Base-by-base conservation (phyloP, 2,888 invertebrate genomes). In the Biston betularia region DNA sequence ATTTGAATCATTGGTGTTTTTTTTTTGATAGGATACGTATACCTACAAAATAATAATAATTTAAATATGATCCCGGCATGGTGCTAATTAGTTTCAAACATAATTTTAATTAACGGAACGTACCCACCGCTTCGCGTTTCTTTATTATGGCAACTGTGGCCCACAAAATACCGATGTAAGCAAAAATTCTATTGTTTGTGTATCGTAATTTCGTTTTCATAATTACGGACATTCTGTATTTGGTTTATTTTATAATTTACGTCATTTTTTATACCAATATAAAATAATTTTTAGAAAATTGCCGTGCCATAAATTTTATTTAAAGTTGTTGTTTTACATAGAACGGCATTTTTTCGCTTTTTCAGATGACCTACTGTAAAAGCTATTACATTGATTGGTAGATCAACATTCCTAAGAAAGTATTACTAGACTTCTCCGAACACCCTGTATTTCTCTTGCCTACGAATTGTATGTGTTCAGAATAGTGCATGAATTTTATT, bases 61-160 rank as follows among this genome's bases (percentile, higher is more conserved):
- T 48, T 49, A 67, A 50, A 55, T 46, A 45, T 49, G 38, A 49
- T 52, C 67, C 38, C 67, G 58, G 59, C 67, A 50, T 63, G 63
- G 55, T 60, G 59, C 50, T 55, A 68, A 68, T 63, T 59, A 63
- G 63, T 42, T 59, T 44, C 33, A 62, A 59, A 67, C 59, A 67
- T 50, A 58, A 62, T 63, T 63, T 67, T 67, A 67, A 67, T 67
- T 67, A 67, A 67, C 67, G 66, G 49, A 50, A 54, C 50, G 63
- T 50, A 52, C 24, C 1, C 24, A 24, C 59, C 50, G 63, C 46
- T 50, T 59, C 59, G 59, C 55, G 54, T 59, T 49, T 58, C 58
- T 59, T 38, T 63, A 50, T 46, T 59, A 50, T 50, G 63, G 58
- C 48, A 12, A 67, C 55, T 53, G 50, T 59, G 55, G 63, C 46